Evolutionary conservation across 2,888 invertebrate genomes (phyloP).

Genomic region (Corythucha ciliata): DNA sequence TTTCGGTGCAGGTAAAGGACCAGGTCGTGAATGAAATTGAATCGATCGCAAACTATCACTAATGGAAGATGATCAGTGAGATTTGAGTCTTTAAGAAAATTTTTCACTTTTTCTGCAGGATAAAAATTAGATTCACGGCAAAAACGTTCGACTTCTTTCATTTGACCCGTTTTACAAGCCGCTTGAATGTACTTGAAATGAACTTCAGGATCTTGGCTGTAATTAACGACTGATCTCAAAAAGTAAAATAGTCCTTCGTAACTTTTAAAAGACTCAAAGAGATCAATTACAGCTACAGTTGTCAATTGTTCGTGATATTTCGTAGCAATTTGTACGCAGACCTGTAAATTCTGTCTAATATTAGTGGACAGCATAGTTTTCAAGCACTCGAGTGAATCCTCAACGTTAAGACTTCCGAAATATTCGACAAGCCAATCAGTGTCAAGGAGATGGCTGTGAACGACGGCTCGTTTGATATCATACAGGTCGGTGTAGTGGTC

Average conservation of each 20-base stretch:
- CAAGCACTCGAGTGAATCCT: slow-evolving; percentile 95
- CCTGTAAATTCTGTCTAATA: slow-evolving; percentile 83
- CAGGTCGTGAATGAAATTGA: slow-evolving; percentile 57
- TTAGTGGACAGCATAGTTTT: slow-evolving; percentile 96
- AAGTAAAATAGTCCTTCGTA: slow-evolving; percentile 98
- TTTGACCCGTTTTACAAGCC: slow-evolving; percentile 97
- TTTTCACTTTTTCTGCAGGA: slow-evolving; percentile 96
- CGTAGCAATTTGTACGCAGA: slow-evolving; percentile 94
- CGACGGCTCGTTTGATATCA: slow-evolving; percentile 97
- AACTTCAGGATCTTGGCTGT: slow-evolving; percentile 96
- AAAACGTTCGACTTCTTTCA: slow-evolving; percentile 97
- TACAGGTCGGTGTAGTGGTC: slow-evolving; percentile 99
- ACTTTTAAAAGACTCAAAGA: slow-evolving; percentile 97
- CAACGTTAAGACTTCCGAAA: slow-evolving; percentile 94
- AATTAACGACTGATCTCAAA: slow-evolving; percentile 97
- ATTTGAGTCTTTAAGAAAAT: slow-evolving; percentile 98
- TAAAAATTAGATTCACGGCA: slow-evolving; percentile 98
- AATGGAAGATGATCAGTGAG: slow-evolving; percentile 94
- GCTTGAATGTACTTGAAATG: slow-evolving; percentile 99
- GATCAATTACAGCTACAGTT: slow-evolving; percentile 87
- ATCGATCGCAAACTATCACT: slow-evolving; percentile 90
- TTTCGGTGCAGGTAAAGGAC: slow-evolving; percentile 56
- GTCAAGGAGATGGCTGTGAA: slow-evolving; percentile 89
- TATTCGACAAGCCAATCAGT: slow-evolving; percentile 97
- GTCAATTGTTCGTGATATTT: slow-evolving; percentile 98